phyloP scores from a whole-genome alignment of 2,888 invertebrate genomes.

The Eupithecia abbreviata region DNA sequence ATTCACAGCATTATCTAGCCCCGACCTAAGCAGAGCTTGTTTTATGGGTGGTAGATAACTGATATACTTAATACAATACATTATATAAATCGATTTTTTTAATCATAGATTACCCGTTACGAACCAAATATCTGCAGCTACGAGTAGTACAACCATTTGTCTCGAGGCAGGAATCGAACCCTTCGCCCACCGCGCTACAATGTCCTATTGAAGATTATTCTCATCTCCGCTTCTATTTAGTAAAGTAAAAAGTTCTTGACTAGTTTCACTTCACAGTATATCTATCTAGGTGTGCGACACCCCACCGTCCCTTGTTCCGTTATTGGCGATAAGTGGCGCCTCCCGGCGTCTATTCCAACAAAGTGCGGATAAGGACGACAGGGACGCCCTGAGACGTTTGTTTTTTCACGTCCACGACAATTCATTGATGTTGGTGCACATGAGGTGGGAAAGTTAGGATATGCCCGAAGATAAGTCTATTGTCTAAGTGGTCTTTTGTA shows the following conservation, averaged over 20 bases:
- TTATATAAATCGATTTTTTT: no score
- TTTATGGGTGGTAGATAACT: no score
- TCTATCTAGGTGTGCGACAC: background rate
- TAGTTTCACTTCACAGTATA: background rate
- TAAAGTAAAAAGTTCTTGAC: background rate
- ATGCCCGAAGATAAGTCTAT: constrained; percentile 37
- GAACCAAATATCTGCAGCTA: no score
- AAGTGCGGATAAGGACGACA: constrained; percentile 58
- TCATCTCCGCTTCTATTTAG: background rate
- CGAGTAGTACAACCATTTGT: no score
- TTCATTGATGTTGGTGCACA: constrained; percentile 48
- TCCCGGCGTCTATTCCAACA: constrained; percentile 51
- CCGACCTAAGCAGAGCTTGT: no score
- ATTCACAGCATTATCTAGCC: no score
- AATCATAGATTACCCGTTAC: no score
- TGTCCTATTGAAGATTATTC: background rate
- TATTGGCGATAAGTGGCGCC: constrained; percentile 63
- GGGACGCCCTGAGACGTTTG: constrained; percentile 58
- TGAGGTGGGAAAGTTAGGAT: constrained; percentile 34
- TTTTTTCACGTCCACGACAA: constrained; percentile 68
- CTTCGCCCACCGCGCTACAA: no score
- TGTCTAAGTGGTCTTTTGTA: background rate
- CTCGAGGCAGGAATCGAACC: no score
- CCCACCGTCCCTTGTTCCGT: constrained; percentile 40
- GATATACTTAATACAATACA: no score